Base-by-base conservation (phyloP, 2,113 vertebrate species). In the Campylorhamphus procurvoides region DNA sequence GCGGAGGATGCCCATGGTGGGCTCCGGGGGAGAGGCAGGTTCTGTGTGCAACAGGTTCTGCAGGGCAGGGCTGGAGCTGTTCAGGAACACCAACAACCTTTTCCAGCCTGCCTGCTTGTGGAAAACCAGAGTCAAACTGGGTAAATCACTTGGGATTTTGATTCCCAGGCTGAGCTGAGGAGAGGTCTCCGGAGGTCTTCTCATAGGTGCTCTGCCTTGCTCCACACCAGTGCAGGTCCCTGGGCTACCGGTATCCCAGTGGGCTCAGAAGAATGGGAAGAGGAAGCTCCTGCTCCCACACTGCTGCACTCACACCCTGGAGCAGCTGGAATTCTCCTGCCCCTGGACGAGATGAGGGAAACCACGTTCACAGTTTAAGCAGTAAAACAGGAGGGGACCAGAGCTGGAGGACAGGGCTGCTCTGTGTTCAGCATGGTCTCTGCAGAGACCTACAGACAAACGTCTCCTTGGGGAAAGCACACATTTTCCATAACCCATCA, bases 141-240 rank as follows among this genome's bases (percentile, higher is more conserved):
- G 24, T 29, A 72, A 71, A 68, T 74, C 12, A 18, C 6, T 10
- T 20, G 9, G 12, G 24, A 8, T 79, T 78, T 58, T 39, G 10
- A 12, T 39, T 84, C 39, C 40, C 25, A 66, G 47, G 35, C 58
- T 76, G 44, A 84, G 35, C 40, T 50, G 56, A 68, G 52, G 35
- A 78, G 37, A 69, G 16, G 50, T 37, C 73, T 64, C 4, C 2
- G 52, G 59, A 69, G 3, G 24, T 44, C 27, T 50, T 84, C 47
- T 46, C 42, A 50, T 15, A 59, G 39, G 37, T 22, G 4, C 25
- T 23, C 40, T 76, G 33, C 29, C 18, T 47, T 25, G 7, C 23
- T 46, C 18, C 17, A 3, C 8, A 5, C 3, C 0, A 0, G 4
- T n/a, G 52, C 1, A 0, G 37, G 33, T 75, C 14, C 14, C 3